A percentile compares a stretch with the other conserved stretches of the same genome.
phyloP scores from a whole-genome alignment of 2,797 vertebrate genomes.

The Hipposideros larvatus region DNA sequence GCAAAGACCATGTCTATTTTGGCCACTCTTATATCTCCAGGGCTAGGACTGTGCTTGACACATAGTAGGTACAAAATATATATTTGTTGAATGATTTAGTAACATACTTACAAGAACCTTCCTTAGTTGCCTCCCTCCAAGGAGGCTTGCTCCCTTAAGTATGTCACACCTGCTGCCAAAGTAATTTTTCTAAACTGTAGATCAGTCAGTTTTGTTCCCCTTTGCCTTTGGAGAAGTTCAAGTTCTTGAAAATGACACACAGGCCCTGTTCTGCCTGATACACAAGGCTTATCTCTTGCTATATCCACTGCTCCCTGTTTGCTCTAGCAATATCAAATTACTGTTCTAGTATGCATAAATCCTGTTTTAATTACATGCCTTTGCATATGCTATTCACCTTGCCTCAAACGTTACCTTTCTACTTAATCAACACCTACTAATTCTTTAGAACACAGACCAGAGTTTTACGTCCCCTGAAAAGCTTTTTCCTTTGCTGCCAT shows the following conservation, averaged over 20 bases:
- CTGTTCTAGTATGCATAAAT: not conserved
- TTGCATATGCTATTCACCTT: not conserved
- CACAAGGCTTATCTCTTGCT: not conserved
- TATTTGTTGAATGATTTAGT: not conserved
- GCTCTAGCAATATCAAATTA: not conserved
- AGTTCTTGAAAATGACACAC: constrained; percentile 1
- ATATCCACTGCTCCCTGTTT: not conserved
- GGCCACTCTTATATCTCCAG: not conserved
- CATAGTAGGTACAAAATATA: not conserved
- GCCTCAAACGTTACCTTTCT: not conserved
- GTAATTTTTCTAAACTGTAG: not conserved
- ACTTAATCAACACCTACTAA: not conserved
- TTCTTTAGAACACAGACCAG: not conserved
- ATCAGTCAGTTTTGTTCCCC: not conserved
- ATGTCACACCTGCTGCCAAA: not conserved
- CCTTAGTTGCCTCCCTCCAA: not conserved
- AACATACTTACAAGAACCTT: not conserved
- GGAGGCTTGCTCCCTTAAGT: not conserved
- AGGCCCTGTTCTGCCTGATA: not conserved
- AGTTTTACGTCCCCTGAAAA: not conserved
- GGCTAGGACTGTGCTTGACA: not conserved
- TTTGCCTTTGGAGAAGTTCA: constrained; percentile 19
- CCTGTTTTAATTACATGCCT: not conserved
- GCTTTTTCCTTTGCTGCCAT: not conserved
- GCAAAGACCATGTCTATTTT: not conserved